These are phyloP conservation scores for Brachionus rotundiformis DNA, from an alignment of 1,140 invertebrate genomes.

Conservation along the genomic window DNA sequence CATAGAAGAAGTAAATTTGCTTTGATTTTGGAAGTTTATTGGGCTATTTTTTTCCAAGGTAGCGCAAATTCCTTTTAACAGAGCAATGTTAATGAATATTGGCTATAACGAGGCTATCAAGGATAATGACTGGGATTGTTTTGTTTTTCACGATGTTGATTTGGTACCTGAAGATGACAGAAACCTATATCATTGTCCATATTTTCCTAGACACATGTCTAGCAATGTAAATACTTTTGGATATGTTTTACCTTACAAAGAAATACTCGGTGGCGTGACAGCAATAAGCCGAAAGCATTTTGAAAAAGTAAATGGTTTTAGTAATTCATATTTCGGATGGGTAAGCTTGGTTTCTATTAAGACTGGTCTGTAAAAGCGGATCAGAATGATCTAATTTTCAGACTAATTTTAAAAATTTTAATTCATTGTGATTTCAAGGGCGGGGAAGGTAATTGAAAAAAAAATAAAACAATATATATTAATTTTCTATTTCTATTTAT, in stretches of 20 bases:
- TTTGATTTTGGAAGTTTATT: slow-evolving; percentile 50
- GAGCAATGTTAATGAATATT: slow-evolving; percentile 87
- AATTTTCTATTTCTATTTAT: background rate
- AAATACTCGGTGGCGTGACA: slow-evolving; percentile 75
- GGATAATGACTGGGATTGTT: slow-evolving; percentile 74
- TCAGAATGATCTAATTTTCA: background rate
- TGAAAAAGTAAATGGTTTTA: slow-evolving; percentile 80
- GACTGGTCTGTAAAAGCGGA: slow-evolving; percentile 14
- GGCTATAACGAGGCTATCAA: slow-evolving; percentile 75
- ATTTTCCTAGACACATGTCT: slow-evolving; percentile 75
- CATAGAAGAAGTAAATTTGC: slow-evolving; percentile 59
- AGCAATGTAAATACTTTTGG: slow-evolving; percentile 40
- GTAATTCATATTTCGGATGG: slow-evolving; percentile 81
- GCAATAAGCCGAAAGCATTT: slow-evolving; percentile 69
- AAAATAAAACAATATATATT: background rate
- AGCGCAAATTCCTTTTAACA: slow-evolving; percentile 76
- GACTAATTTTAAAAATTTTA: background rate
- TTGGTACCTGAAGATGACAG: slow-evolving; percentile 81
- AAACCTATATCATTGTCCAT: slow-evolving; percentile 86
- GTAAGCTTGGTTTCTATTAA: slow-evolving; percentile 56
- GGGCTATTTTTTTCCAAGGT: slow-evolving; percentile 56
- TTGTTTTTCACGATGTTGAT: slow-evolving; percentile 91
- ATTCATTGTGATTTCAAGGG: slow-evolving; percentile 8
- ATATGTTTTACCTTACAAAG: slow-evolving; percentile 73
- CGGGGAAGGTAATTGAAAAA: slow-evolving; percentile 40